Evolutionary conservation across 2,888 invertebrate genomes (phyloP), one percentile per base, ranked within the genome.

Genomic region (Dasypolia templi): DNA sequence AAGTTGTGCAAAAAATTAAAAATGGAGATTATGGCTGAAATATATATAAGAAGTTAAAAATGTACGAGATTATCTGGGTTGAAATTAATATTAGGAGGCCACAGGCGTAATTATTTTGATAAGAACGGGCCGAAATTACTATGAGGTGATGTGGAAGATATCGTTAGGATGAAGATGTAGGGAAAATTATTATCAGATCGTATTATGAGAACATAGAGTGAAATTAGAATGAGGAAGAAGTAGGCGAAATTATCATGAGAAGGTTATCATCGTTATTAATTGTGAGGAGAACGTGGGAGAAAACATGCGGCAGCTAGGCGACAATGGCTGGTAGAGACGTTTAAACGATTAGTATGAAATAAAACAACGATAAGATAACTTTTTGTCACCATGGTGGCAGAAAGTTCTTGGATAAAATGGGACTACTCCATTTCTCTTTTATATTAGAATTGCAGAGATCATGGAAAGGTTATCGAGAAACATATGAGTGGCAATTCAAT

Each of bases 401-500:
- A 55, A 39, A 58, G 56, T 29, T 53, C 22, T 19, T 3, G 4
- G 19, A 29, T 55, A 4, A 46, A 74, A 49, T 32, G 5, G 63
- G 63, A 56, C 12, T 74, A 56, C 32, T 75, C 49, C 58, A 7
- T 49, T 49, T 58, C 66, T 75, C 65, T 75, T 56, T 12, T 9
- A 14, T 12, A 66, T 75, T 55, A 75, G 55, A 56, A 49, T 12
- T n/a, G 32, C 26, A 22, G 26, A 65, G 46, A 49, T 39, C 65
- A 56, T 14, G 26, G 53, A 26, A 75, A 63, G 22, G 39, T 26
- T 42, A 64, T 19, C 1, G 49, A 51, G 12, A 32, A 22, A 56
- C 5, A 26, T 42, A 32, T 12, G 66, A 35, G 26, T 58, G 66
- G 44, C 7, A 46, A 70, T 59, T 58, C 9, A n/a, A 12, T 44